Evolutionary conservation across 37 sponge, comb jelly and placozoan genomes (phyloP).

Genomic region (Aplysina aerophoba): DNA sequence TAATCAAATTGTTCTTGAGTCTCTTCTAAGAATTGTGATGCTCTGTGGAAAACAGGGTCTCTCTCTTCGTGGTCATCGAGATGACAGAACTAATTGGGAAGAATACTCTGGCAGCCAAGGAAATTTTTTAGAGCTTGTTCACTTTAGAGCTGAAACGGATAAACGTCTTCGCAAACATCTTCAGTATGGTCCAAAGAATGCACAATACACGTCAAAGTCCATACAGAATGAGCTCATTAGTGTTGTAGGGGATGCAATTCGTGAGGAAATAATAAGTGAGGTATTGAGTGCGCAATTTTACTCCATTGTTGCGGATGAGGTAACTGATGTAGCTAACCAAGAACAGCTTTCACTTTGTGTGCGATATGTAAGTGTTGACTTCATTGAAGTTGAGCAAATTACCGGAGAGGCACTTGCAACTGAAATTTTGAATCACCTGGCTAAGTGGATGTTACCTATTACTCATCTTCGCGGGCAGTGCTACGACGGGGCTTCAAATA

Average conservation of each 20-base stretch:
- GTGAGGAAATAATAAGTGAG: not conserved
- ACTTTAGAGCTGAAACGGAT: constrained; percentile 24
- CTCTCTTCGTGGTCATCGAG: constrained; percentile 53
- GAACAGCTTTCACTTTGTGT: constrained; percentile 48
- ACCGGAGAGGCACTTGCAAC: constrained; percentile 43
- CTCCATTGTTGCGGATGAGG: constrained; percentile 51
- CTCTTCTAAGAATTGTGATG: constrained; percentile 50
- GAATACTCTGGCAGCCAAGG: constrained; percentile 21
- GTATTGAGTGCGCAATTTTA: constrained; percentile 37
- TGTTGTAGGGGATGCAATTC: constrained; percentile 15
- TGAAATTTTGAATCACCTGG: constrained; percentile 30
- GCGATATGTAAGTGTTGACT: constrained; percentile 34
- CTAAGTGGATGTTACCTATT: not conserved
- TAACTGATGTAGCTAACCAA: constrained; percentile 46
- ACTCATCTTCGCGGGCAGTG: constrained; percentile 34
- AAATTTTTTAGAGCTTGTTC: constrained; percentile 11
- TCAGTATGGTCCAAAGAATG: constrained; percentile 11
- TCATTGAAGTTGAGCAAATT: constrained; percentile 48
- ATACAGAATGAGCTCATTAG: constrained; percentile 19
- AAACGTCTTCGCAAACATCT: constrained; percentile 5
- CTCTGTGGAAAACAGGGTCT: constrained; percentile 64
- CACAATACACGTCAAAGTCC: not conserved
- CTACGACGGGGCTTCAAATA: constrained; percentile 46
- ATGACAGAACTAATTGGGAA: constrained; percentile 53
- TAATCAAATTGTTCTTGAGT: constrained; percentile 41